A percentile compares a stretch with the other conserved stretches of the same genome.
Conservation (phyloP, 2,888 invertebrate species). For the Mylabris sibirica region DNA sequence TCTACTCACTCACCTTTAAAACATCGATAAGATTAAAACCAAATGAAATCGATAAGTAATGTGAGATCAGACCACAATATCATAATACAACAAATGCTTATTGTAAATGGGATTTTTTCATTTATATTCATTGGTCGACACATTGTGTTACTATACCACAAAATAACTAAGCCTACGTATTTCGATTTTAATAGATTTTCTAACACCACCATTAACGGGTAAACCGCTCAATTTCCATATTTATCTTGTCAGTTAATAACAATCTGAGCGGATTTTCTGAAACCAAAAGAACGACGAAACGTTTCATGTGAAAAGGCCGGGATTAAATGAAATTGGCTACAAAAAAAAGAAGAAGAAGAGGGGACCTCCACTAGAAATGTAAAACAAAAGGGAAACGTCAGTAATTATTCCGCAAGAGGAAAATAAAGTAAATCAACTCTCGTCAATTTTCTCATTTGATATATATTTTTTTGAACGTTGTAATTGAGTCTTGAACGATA, state of each 20-base stretch:
- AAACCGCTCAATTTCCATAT: conserved; percentile 32
- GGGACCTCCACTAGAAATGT: background rate
- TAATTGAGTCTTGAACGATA: background rate
- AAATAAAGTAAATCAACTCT: background rate
- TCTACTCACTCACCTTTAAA: background rate
- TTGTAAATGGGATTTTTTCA: conserved; percentile 28
- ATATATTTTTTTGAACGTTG: background rate
- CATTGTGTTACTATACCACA: background rate
- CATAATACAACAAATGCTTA: conserved; percentile 8
- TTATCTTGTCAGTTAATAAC: conserved; percentile 26
- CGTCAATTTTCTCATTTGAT: background rate
- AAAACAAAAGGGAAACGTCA: background rate
- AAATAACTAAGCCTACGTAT: conserved; percentile 27
- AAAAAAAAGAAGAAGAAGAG: background rate
- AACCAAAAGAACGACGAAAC: background rate
- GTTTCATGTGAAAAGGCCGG: background rate
- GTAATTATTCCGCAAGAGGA: background rate
- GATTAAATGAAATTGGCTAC: conserved; percentile 1
- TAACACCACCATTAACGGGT: conserved; percentile 29
- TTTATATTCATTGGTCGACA: conserved; percentile 32
- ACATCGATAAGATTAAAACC: conserved; percentile 12
- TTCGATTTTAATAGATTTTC: conserved; percentile 30
- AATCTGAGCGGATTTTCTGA: conserved; percentile 9
- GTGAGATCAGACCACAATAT: background rate
- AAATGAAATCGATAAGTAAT: conserved; percentile 4